Evolutionary conservation across 2,113 vertebrate genomes (phyloP).

Genomic region (Leiothrix lutea): DNA sequence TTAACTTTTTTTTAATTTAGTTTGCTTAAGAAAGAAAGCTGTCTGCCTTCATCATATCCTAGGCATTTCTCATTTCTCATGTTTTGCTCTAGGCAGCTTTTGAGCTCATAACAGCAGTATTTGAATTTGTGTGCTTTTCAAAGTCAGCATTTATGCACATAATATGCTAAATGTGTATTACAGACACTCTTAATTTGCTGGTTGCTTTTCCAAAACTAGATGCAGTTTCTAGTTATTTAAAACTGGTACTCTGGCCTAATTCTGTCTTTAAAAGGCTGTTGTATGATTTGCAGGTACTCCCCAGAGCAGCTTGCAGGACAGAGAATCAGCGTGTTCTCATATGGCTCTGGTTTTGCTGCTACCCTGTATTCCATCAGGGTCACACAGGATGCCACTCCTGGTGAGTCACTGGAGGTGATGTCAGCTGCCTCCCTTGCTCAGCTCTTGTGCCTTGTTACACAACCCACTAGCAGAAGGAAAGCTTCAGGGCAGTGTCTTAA

Average conservation of each 20-base stretch:
- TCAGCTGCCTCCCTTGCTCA: background rate
- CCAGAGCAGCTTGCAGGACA: slow-evolving; percentile 87
- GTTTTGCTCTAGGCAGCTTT: background rate
- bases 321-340: slow-evolving; percentile 92
- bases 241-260: background rate
- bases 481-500: background rate
- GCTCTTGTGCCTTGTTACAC: background rate
- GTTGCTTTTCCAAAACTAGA: background rate
- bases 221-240: background rate
- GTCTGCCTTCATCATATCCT: background rate
- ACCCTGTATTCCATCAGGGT: slow-evolving; percentile 91
- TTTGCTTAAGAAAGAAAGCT: background rate
- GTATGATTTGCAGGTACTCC: slow-evolving; percentile 72
- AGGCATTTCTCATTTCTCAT: background rate
- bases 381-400: slow-evolving; percentile 93
- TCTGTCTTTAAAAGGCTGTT: background rate
- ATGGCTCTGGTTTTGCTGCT: slow-evolving; percentile 96
- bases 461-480: background rate
- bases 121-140: background rate
- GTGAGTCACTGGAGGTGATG: slow-evolving; percentile 61
- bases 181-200: background rate
- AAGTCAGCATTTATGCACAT: background rate
- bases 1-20: background rate
- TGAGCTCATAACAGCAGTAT: background rate
- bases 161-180: background rate